Base-by-base conservation (phyloP, 2,888 invertebrate genomes). In the Leucania comma region DNA sequence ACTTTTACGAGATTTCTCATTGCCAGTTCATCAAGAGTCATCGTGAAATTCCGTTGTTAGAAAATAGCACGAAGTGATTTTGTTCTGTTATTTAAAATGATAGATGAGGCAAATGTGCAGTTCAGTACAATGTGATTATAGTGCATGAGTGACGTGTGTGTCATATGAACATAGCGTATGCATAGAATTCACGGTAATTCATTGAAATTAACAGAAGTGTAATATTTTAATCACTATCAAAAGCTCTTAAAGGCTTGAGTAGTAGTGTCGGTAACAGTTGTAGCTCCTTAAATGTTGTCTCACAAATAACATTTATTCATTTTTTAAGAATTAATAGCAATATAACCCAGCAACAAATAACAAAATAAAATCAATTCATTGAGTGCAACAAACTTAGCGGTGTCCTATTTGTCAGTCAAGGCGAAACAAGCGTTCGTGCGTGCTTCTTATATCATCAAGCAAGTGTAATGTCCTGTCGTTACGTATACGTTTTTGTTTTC, bases 11-110 rank as follows among this genome's bases (percentile, higher is more conserved):
- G 24, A 46, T 71, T 50, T 35, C 50, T 74, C 78, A 85, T 68
- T 83, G 59, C 72, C 48, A 58, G 56, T 73, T 62, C n/a, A 68
- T 72, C 67, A 78, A 56, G 62, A 72, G 69, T 57, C 61, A 75
- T 62, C 65, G 46, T 51, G 29, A 72, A 68, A 26, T 59, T 38
- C 26, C 17, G 51, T 48, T 67, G 48, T 71, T 74, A 67, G 60
- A 69, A 70, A 65, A n/a, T 46, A 46, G 24, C 26, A 60, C 32
- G 5, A 50, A 53, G 10, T 58, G 0, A 35, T 57, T 66, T 58
- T 46, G 2, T 5, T 42, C 6, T 50, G 5, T 3, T 51, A 8
- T 46, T 51, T 53, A 5, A 63, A 50, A 53, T 65, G 0, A n/a
- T 56, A 53, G 10, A 26, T 38, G 50, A 59, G 46, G 1, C 26